These are phyloP conservation scores for Xenops minutus DNA, from an alignment of 2,797 vertebrate species.

Conservation along the genomic window DNA sequence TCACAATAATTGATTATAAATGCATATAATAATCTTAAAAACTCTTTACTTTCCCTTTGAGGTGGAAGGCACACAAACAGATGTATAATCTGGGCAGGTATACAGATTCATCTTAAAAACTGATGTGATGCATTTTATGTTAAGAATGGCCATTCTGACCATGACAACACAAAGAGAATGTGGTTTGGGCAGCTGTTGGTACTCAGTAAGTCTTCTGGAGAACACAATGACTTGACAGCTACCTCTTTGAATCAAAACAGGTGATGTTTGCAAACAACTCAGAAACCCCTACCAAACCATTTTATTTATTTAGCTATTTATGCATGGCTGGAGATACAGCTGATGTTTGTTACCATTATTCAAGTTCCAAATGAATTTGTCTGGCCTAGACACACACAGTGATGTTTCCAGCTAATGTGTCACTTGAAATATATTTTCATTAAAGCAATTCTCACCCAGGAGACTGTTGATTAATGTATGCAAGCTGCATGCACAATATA, in stretches of 20 bases:
- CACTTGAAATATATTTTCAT: constrained; percentile 12
- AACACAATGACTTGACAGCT: neutral
- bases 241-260: neutral
- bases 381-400: neutral
- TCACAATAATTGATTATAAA: neutral
- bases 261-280: neutral
- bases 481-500: neutral
- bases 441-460: neutral
- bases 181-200: neutral
- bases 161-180: neutral
- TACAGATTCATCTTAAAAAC: neutral
- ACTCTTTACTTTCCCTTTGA: neutral
- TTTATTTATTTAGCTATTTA: neutral
- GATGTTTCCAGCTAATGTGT: neutral
- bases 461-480: neutral
- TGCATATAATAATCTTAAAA: neutral
- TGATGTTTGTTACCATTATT: neutral
- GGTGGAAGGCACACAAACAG: neutral
- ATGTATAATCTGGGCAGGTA: neutral
- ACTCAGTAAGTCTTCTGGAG: neutral
- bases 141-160: neutral
- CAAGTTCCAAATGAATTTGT: neutral
- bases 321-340: neutral
- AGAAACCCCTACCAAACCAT: neutral
- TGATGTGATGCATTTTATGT: neutral